Evolutionary conservation across 2,113 vertebrate genomes (phyloP), one percentile per base, ranked within the genome.

Genomic region (Larimichthys polyactis): DNA sequence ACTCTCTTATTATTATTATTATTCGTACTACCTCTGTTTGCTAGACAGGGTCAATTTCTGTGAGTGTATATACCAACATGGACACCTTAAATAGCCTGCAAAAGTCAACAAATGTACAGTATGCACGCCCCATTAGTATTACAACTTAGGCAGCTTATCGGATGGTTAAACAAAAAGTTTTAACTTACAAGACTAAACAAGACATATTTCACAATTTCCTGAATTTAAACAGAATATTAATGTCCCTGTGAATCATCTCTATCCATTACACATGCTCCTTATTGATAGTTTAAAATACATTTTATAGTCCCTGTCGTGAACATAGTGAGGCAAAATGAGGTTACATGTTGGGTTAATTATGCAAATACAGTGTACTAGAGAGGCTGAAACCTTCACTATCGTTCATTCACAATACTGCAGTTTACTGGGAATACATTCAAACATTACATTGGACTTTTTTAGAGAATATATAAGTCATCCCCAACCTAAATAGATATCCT

Each of bases 281-380:
- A 15, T 54, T 4, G 10, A 46, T 71, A 6, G 60, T 14, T 48
- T 19, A 4, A 49, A 73, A 82, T 49, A 71, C 9, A 68, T 62
- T 36, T 74, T 74, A 0, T 52, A 20, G 22, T 66, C 32, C n/a
- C 58, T 55, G 58, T 63, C 27, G n/a, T 55, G 32, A 60, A 51
- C 29, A 54, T 24, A 60, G 65, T 58, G 66, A 66, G 67, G 46
- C 58, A 66, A 29, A 75, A 77, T 58, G 44, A 86, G 79, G 81
- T 84, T 71, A 82, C 4, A 72, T 70, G 76, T 79, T 79, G 40
- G 49, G 65, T 62, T 73, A 54, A 71, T 65, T 48, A 71, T 78
- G 5, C 7, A 65, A 54, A 51, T 24, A 46, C 16, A 46, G 44
- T 1, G 44, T 11, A 14, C 4, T 32, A 49, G 17, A 27, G 22